Base-by-base conservation (phyloP, 1,140 invertebrate species). In the Eriocheir sinensis region DNA sequence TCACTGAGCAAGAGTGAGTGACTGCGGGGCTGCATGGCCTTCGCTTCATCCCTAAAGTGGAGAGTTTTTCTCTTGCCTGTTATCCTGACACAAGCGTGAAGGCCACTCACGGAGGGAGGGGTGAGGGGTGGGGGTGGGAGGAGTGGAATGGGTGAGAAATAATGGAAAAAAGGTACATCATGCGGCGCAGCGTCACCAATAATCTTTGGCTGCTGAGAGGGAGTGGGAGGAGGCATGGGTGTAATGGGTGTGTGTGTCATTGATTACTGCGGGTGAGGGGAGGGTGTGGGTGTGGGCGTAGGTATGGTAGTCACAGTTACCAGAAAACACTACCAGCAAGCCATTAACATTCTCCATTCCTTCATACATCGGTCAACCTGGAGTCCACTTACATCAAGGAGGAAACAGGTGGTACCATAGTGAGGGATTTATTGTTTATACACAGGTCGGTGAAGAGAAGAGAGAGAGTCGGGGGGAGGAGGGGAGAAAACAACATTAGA, bases 371-470 rank as follows among this genome's bases (percentile, higher is more conserved):
- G 41, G 40, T 53, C 6, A 83, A 91, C 34, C 41, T 83, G 91
- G 88, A 60, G 44, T 80, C 93, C 93, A 94, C 93, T 94, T 94
- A 94, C 93, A 94, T 94, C 93, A 53, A 94, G 90, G 80, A 38
- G 88, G 80, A 34, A 94, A 94, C 93, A 94, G 93, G 93, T 89
- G 93, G 91, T 94, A 94, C 88, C 93, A 83, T 85, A 85, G 72
- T 72, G 4, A 34, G 53, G 44, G 38, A 89, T 72, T 93, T 90
- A 79, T 72, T 83, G 48, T 81, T 90, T 89, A 81, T 94, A 94
- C 89, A 94, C 93, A 94, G 93, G 93, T 40, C 89, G 93, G 38
- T 91, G 88, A 90, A 91, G 93, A 94, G 93, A 94, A 85, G 88
- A 94, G 80, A 91, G 93, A 83, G 93, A 85, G 81, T 48, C 34